Evolutionary conservation across 2,888 invertebrate species (phyloP).

Genomic region (Spilosoma lubricipeda): DNA sequence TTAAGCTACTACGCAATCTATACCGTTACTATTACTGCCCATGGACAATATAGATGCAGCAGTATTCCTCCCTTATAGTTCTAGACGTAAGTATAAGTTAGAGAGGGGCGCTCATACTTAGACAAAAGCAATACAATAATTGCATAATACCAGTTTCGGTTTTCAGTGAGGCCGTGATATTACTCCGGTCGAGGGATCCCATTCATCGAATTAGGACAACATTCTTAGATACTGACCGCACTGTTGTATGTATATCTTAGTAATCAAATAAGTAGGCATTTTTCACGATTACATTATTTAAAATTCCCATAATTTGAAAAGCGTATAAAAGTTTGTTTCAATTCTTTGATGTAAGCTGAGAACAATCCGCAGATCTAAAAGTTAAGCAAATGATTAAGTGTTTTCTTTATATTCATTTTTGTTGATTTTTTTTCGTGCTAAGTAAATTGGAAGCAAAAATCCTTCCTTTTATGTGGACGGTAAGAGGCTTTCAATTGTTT

Average conservation of each 20-base stretch:
- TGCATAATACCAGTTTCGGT: too few species aligned
- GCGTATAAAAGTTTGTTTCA: background rate
- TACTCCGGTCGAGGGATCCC: too few species aligned
- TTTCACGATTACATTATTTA: background rate
- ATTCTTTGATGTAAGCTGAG: background rate
- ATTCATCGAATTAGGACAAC: background rate
- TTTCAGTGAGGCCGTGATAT: too few species aligned
- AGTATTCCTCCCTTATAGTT: too few species aligned
- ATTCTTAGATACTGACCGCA: background rate
- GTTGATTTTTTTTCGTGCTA: background rate
- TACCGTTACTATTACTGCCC: too few species aligned
- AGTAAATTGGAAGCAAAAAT: slow-evolving; percentile 4
- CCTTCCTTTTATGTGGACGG: background rate
- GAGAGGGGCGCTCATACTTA: too few species aligned
- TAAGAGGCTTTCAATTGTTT: slow-evolving; percentile 9
- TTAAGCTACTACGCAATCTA: too few species aligned
- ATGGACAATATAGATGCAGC: too few species aligned
- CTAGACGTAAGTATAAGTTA: too few species aligned
- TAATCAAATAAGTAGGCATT: background rate
- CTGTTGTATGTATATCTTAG: background rate
- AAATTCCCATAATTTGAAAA: background rate
- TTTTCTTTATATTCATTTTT: background rate
- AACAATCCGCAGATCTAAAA: background rate
- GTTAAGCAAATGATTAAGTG: background rate
- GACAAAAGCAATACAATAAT: too few species aligned